Percentiles rank a stretch among this genome's conserved stretches.
Evolutionary conservation across 1,140 invertebrate species (phyloP).

Genomic region (Drosophila busckii): DNA sequence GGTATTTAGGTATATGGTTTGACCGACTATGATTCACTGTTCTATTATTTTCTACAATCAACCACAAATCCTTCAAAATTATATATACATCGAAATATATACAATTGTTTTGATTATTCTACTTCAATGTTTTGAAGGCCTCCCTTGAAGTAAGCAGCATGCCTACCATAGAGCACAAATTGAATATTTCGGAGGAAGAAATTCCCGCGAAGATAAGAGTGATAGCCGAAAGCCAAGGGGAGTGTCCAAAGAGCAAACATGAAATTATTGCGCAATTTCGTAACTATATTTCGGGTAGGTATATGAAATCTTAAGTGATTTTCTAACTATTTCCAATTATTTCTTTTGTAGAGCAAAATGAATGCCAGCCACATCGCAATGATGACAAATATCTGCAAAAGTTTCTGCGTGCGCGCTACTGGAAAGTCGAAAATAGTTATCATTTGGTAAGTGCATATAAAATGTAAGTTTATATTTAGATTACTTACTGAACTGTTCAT

Average conservation of each 20-base stretch:
- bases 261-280: slow-evolving; percentile 83
- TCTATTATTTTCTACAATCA: too few relatives aligned
- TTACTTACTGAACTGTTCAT: not conserved
- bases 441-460: slow-evolving; percentile 83
- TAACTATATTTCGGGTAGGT: slow-evolving; percentile 87
- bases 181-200: slow-evolving; percentile 59
- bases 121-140: slow-evolving; percentile 24
- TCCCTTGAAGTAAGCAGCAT: slow-evolving; percentile 23
- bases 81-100: not conserved
- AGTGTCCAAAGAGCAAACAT: slow-evolving; percentile 80
- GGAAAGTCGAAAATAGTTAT: slow-evolving; percentile 88
- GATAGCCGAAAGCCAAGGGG: slow-evolving; percentile 79
- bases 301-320: not conserved
- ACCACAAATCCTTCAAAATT: too few relatives aligned
- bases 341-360: slow-evolving; percentile 82
- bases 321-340: not conserved
- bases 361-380: slow-evolving; percentile 86
- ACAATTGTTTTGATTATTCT: not conserved
- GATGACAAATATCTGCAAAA: slow-evolving; percentile 90
- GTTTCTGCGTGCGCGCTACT: slow-evolving; percentile 90
- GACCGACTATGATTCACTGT: too few relatives aligned
- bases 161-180: slow-evolving; percentile 62
- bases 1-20: too few relatives aligned
- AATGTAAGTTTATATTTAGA: not conserved
- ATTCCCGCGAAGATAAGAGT: slow-evolving; percentile 57